A percentile compares a stretch with the other conserved stretches of the same genome.
These are phyloP conservation scores for Tiliqua scincoides DNA, from an alignment of 2,113 vertebrate genomes.

Conservation along the genomic window DNA sequence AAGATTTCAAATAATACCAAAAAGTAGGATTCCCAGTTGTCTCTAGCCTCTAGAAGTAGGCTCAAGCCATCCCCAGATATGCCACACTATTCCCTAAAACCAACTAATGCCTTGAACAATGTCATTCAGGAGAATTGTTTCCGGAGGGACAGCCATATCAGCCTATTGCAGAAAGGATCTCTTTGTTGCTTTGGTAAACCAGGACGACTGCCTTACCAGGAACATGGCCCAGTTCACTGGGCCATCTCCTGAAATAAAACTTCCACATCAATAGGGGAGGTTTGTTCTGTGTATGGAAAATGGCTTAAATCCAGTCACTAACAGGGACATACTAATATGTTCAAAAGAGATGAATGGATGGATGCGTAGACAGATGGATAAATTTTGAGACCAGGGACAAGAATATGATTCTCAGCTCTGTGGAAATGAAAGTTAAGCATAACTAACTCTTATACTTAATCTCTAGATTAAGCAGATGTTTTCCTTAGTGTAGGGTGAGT, in stretches of 20 bases:
- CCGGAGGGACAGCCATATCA: no score
- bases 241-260: not conserved
- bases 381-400: not conserved
- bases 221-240: not conserved
- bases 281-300: not conserved
- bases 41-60: not conserved
- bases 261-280: not conserved
- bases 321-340: not conserved
- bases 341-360: not conserved
- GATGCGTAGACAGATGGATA: not conserved
- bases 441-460: not conserved
- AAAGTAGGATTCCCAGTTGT: not conserved
- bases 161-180: no score
- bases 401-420: not conserved
- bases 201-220: not conserved
- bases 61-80: not conserved
- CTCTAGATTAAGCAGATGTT: not conserved
- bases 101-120: not conserved
- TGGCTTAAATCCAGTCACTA: not conserved
- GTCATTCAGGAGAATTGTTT: not conserved
- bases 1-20: not conserved
- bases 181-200: no score
- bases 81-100: not conserved
- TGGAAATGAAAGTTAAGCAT: not conserved
- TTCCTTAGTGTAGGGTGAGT: not conserved